A percentile compares a stretch with the other conserved stretches of the same genome.
These are phyloP conservation scores for Monochamus alternatus DNA, from an alignment of 2,888 invertebrate genomes.

Conservation along the genomic window DNA sequence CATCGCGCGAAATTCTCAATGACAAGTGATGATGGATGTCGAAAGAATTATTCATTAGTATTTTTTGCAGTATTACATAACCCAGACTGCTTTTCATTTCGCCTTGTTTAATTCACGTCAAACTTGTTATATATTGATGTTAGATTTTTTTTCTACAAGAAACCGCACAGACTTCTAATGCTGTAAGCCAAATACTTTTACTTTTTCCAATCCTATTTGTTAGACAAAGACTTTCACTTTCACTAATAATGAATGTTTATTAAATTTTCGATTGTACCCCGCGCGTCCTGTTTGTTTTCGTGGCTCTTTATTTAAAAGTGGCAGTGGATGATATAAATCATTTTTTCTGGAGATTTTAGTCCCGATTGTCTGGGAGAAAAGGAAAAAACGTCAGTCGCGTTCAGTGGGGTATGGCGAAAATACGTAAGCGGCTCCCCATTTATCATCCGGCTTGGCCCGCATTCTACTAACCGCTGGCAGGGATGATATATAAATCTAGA, in stretches of 20 bases:
- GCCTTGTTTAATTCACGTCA: neutral
- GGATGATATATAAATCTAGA: neutral
- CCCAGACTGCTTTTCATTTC: neutral
- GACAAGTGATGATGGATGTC: neutral
- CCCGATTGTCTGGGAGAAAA: neutral
- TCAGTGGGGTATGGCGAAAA: neutral
- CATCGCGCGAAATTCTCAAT: too few relatives aligned
- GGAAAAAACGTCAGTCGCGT: neutral
- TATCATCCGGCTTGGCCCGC: neutral
- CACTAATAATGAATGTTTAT: neutral
- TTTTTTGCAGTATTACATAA: neutral
- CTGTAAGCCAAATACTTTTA: neutral
- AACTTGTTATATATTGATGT: neutral
- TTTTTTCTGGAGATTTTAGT: neutral
- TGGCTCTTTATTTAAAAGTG: neutral
- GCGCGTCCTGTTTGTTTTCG: neutral
- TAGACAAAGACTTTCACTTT: neutral
- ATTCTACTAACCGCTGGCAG: neutral
- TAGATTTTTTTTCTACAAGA: neutral
- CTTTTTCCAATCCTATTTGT: neutral
- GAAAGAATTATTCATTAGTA: neutral
- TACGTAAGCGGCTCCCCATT: neutral
- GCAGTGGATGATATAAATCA: neutral
- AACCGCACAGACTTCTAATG: neutral
- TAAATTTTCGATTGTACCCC: neutral